Percentiles rank a stretch among this genome's conserved stretches.
phyloP scores from a whole-genome alignment of 2,797 vertebrate species.

The Myiothlypis chrysogaster region DNA sequence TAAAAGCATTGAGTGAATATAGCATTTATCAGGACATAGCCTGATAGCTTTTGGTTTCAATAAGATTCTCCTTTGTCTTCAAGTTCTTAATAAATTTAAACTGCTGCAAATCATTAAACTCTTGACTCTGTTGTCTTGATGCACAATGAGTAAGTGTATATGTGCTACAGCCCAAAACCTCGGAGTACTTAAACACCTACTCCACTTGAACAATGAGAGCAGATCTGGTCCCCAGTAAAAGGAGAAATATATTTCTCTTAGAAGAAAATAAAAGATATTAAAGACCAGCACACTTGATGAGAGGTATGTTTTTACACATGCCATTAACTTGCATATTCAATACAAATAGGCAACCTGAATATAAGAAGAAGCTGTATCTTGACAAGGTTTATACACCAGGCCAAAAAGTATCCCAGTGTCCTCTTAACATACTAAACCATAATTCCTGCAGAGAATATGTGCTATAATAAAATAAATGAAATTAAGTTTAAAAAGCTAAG shows the following conservation, averaged over 20 bases:
- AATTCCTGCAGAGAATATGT: neutral
- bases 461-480: neutral
- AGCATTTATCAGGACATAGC: neutral
- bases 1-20: neutral
- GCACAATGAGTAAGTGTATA: neutral
- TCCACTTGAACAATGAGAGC: neutral
- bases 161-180: neutral
- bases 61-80: neutral
- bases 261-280: neutral
- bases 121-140: neutral
- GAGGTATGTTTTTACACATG: neutral
- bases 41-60: neutral
- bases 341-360: neutral
- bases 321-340: neutral
- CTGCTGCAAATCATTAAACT: neutral
- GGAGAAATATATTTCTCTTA: neutral
- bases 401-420: neutral
- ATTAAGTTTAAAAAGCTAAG: neutral
- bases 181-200: neutral
- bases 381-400: neutral
- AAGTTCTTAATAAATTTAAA: slow-evolving; percentile 4
- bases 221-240: neutral
- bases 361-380: neutral
- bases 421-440: neutral
- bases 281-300: neutral